Percentiles rank a stretch among this genome's conserved stretches.
Conservation (phyloP, 2,888 invertebrate genomes). For the Acleris holmiana region DNA sequence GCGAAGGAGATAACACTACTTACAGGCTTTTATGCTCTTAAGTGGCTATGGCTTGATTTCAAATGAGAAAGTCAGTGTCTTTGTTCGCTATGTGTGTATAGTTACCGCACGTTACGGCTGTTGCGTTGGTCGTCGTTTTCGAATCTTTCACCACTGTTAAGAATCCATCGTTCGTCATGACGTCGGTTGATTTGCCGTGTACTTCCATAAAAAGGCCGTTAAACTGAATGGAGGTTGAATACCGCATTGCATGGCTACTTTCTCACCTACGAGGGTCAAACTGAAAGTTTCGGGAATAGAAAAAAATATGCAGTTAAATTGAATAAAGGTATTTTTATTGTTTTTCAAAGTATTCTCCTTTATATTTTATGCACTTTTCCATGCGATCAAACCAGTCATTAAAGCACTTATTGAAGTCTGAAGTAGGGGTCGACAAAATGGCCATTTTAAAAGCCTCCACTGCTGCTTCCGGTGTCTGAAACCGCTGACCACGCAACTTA, state of each 20-base stretch:
- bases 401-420: too few species aligned
- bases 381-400: too few species aligned
- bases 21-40: constrained; percentile 6
- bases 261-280: too few species aligned
- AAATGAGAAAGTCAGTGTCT: constrained; percentile 19
- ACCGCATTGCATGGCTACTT: neutral
- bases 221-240: constrained; percentile 12
- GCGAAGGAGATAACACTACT: neutral
- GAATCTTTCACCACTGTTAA: constrained; percentile 38
- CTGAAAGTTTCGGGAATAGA: too few species aligned
- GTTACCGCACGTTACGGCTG: constrained; percentile 18
- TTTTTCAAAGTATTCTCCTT: too few species aligned
- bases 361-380: too few species aligned
- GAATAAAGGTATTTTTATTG: too few species aligned
- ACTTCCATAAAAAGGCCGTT: constrained; percentile 16
- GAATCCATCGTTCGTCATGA: constrained; percentile 22
- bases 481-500: too few species aligned
- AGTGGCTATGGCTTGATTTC: neutral
- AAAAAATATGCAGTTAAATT: too few species aligned
- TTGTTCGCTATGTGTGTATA: constrained; percentile 2
- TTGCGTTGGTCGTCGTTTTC: constrained; percentile 51
- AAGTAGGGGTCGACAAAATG: too few species aligned
- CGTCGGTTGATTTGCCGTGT: constrained; percentile 2
- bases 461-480: too few species aligned
- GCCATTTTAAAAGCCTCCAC: too few species aligned